phyloP scores from a whole-genome alignment of 2,888 invertebrate genomes.

The Thelaira solivaga region DNA sequence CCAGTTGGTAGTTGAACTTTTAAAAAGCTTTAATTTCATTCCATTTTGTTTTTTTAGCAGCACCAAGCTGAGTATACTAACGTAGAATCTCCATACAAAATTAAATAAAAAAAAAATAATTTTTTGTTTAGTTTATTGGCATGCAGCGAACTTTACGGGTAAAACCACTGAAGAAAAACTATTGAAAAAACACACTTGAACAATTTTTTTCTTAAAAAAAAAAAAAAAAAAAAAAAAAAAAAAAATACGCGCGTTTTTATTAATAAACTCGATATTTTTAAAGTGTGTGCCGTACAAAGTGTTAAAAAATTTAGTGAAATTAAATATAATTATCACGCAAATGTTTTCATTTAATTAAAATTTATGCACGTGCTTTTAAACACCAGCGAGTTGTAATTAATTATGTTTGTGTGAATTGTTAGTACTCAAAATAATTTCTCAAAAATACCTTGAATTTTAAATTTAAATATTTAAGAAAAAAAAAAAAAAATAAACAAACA shows the following conservation, averaged over 20 bases:
- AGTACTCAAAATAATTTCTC: not conserved
- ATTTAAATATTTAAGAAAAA: not conserved
- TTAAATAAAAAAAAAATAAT: conserved; percentile 29
- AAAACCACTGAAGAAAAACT: conserved; percentile 64
- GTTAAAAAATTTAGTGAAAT: not conserved
- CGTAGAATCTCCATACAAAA: conserved; percentile 31
- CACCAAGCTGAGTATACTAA: conserved; percentile 20
- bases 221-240: not conserved
- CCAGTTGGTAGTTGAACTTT: not conserved
- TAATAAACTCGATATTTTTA: conserved; percentile 24
- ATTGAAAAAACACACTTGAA: not conserved
- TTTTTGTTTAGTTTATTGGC: conserved; percentile 69
- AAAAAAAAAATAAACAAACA: conserved; percentile 55
- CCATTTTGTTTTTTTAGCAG: conserved; percentile 25
- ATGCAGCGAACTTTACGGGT: conserved; percentile 69
- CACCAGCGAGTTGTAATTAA: too few species aligned
- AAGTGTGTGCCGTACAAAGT: conserved; percentile 40
- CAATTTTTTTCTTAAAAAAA: conserved; percentile 14
- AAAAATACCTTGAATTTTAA: not conserved
- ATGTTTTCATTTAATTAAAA: too few species aligned
- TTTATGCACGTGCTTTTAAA: too few species aligned
- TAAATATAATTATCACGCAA: too few species aligned
- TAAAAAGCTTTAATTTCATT: conserved; percentile 23
- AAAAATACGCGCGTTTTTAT: conserved; percentile 2
- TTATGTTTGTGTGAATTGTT: too few species aligned